Evolutionary conservation across 2,888 invertebrate species (phyloP).

Genomic region (Lochmaea capreae): DNA sequence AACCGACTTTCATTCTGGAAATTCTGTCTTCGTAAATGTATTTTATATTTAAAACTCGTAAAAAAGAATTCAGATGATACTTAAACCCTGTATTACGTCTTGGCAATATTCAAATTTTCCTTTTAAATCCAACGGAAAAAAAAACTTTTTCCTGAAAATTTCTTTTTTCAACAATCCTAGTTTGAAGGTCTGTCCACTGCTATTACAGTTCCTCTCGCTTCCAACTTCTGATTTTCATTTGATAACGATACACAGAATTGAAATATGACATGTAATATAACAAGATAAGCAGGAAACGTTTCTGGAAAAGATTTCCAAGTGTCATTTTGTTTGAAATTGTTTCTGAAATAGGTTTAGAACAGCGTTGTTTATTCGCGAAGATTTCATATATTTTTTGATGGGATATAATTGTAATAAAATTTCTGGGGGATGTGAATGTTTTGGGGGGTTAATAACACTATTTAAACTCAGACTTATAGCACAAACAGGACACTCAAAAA

Average conservation of each 20-base stretch:
- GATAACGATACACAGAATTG: conserved; percentile 44
- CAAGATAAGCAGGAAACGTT: conserved; percentile 40
- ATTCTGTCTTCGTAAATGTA: too few relatives aligned
- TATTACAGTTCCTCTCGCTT: conserved; percentile 40
- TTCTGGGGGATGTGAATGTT: too few relatives aligned
- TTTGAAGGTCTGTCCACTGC: conserved; percentile 42
- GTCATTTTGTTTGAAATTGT: conserved; percentile 33
- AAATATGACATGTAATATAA: conserved; percentile 45
- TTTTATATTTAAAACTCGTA: too few relatives aligned
- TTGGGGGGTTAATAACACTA: too few relatives aligned
- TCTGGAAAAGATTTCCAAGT: conserved; percentile 33
- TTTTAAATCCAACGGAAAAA: neutral
- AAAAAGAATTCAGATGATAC: too few relatives aligned
- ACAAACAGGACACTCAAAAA: too few relatives aligned
- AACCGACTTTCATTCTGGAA: too few relatives aligned
- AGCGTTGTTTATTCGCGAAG: conserved; percentile 22
- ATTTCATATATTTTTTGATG: neutral
- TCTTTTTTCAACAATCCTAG: conserved; percentile 8
- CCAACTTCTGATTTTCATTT: conserved; percentile 42
- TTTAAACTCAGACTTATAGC: too few relatives aligned
- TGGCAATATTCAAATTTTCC: neutral
- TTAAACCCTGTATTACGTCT: neutral
- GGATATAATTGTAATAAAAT: too few relatives aligned
- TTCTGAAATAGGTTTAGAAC: conserved; percentile 29
- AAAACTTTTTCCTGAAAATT: neutral